phyloP scores from a whole-genome alignment of 2,888 invertebrate species.

The Eupithecia exiguata region DNA sequence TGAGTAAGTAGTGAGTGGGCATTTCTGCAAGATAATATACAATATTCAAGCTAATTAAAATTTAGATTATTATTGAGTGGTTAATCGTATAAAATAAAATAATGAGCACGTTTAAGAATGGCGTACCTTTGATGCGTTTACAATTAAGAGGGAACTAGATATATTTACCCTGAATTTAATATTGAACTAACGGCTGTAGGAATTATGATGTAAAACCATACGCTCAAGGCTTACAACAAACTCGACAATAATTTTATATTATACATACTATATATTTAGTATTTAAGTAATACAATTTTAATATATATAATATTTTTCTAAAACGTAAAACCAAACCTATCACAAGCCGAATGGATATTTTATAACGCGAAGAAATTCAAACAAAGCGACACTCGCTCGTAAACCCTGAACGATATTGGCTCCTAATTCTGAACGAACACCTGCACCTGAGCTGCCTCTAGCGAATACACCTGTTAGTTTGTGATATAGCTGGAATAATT shows the following conservation, averaged over 20 bases:
- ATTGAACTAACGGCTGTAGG: background rate
- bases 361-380: conserved; percentile 41
- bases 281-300: too few species aligned
- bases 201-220: background rate
- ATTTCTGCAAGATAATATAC: background rate
- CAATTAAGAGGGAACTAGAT: background rate
- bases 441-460: conserved; percentile 68
- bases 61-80: background rate
- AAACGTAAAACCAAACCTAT: background rate
- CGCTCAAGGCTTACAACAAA: background rate
- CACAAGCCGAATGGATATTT: conserved; percentile 21
- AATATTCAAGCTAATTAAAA: too few species aligned
- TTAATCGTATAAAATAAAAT: background rate
- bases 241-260: background rate
- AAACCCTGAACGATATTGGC: conserved; percentile 69
- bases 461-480: conserved; percentile 36
- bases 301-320: background rate
- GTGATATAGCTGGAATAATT: conserved; percentile 8
- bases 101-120: background rate
- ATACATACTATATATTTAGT: too few species aligned
- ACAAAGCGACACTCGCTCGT: conserved; percentile 52
- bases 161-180: background rate
- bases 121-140: too few species aligned
- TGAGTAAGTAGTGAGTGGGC: background rate
- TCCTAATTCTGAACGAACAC: conserved; percentile 73